A percentile compares a stretch with the other conserved stretches of the same genome.
Conservation (phyloP, 2,113 vertebrate species). For the Rana temporaria region DNA sequence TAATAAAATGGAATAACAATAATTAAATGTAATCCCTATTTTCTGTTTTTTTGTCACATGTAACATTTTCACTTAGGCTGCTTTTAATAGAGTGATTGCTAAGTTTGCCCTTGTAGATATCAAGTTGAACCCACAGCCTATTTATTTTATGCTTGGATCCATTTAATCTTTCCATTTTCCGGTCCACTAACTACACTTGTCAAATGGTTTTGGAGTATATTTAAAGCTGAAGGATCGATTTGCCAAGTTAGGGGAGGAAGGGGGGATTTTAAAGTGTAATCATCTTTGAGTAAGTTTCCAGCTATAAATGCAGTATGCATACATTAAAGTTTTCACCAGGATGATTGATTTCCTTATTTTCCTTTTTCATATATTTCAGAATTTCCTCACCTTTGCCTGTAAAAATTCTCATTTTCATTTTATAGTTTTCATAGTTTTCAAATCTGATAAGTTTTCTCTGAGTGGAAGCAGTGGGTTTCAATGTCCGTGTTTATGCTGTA, state of each 20-base stretch:
- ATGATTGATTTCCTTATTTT: too few species aligned
- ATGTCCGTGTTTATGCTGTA: too few species aligned
- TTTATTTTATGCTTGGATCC: slow-evolving; percentile 30
- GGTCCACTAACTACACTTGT: slow-evolving; percentile 32
- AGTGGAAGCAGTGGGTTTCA: too few species aligned
- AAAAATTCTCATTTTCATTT: too few species aligned
- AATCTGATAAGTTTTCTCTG: too few species aligned
- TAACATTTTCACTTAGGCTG: slow-evolving; percentile 6
- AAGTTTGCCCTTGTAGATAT: slow-evolving; percentile 41
- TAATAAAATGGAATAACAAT: slow-evolving; percentile 23
- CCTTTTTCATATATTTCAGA: too few species aligned
- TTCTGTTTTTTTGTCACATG: slow-evolving; percentile 7
- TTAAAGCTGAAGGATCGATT: slow-evolving; percentile 36
- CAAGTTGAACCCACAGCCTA: slow-evolving; percentile 13
- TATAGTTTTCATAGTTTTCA: too few species aligned
- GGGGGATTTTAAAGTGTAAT: neutral
- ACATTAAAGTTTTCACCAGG: too few species aligned
- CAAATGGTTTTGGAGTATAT: slow-evolving; percentile 31
- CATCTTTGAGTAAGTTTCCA: too few species aligned
- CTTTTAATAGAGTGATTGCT: slow-evolving; percentile 22
- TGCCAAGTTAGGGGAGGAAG: neutral
- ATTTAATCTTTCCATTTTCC: slow-evolving; percentile 42
- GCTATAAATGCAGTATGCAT: too few species aligned
- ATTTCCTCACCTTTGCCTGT: too few species aligned
- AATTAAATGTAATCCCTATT: slow-evolving; percentile 2